Conservation (phyloP, 1,140 invertebrate species). For the Cyclargus thomasi region DNA sequence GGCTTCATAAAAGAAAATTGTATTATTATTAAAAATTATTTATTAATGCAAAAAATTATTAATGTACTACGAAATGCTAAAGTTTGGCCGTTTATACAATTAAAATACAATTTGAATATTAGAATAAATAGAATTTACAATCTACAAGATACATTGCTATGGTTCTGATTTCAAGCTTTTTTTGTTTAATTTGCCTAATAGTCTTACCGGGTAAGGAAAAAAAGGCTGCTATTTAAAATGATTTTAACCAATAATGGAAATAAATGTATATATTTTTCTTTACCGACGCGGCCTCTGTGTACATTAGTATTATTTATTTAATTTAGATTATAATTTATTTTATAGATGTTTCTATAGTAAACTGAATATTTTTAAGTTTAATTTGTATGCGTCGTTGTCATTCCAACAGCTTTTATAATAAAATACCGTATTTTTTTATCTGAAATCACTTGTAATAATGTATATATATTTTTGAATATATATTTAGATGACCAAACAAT, state of each 20-base stretch:
- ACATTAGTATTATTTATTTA: conserved; percentile 74
- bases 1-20: not conserved
- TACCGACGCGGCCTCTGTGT: conserved; percentile 38
- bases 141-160: no score
- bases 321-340: conserved; percentile 38
- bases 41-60: not conserved
- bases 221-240: not conserved
- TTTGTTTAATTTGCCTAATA: no score
- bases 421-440: conserved; percentile 3
- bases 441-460: conserved; percentile 1
- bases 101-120: no score
- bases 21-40: not conserved
- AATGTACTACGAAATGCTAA: not conserved
- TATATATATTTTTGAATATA: conserved; percentile 1
- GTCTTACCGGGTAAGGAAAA: not conserved
- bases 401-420: conserved; percentile 50
- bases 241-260: not conserved
- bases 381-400: conserved; percentile 37
- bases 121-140: no score
- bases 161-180: no score
- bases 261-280: not conserved
- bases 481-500: not conserved
- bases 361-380: conserved; percentile 26
- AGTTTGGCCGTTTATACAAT: not conserved
- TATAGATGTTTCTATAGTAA: conserved; percentile 18